Evolutionary conservation across 2,888 invertebrate genomes (phyloP), one percentile per base, ranked within the genome.

Genomic region (Andrena bicolor): DNA sequence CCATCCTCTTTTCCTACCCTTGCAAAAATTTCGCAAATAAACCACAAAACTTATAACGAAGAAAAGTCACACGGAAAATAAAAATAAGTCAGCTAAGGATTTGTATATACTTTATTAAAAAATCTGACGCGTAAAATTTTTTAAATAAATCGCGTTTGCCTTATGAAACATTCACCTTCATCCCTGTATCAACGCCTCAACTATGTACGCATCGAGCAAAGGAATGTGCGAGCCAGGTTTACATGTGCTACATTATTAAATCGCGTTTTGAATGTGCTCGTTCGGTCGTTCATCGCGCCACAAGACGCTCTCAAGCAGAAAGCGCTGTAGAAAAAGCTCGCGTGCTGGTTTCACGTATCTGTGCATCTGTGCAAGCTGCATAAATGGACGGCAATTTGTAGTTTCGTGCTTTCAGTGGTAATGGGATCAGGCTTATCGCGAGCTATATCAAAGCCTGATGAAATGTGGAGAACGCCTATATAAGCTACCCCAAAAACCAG

Each of bases 231-330:
- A 5, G 35, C 51, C 49, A 20, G 6, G 0, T 20, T 13, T 8
- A 32, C 23, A n/a, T 10, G 60, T 32, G 49, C n/a, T 65, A 23
- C 66, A 77, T 74, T 74, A 61, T 78, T 61, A 68, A 78, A 53
- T 53, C 30, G 41, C 3, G 13, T 66, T 77, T 65, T 23, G 13
- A 35, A 56, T 26, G 41, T 26, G 3, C n/a, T 35, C 16, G 41
- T 49, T 35, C n/a, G 56, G 5, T n/a, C 32, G 51, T 23, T 8
- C 10, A 0, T 1, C 6, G 16, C 16, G 26, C 69, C 35, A 8
- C 26, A 28, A 69, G 69, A 69, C 35, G 23, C 56, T 69, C 26
- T 56, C 26, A 41, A 16, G 41, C 35, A 2, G 10, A 10, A 26
- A 23, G 2, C 35, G 3, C 13, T 5, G 56, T 8, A n/a, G 26